phyloP scores from a whole-genome alignment of 1,140 invertebrate genomes.

The Drusus annulatus region DNA sequence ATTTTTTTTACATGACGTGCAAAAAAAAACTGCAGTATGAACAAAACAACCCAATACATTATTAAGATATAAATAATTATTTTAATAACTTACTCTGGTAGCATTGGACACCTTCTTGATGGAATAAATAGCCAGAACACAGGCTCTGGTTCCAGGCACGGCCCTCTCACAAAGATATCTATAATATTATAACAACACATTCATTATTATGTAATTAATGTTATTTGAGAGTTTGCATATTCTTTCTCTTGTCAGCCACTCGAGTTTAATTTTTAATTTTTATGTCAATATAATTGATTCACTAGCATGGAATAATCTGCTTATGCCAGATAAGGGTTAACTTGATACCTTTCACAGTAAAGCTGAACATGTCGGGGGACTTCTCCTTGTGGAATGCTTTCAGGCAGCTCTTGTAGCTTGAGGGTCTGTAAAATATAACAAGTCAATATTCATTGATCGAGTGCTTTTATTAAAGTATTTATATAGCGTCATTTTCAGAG shows the following conservation, averaged over 20 bases:
- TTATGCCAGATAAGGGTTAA: no score
- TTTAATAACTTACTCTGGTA: constrained; percentile 61
- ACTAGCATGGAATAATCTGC: no score
- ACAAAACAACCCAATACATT: no score
- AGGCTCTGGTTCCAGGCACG: constrained; percentile 96
- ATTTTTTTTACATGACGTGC: no score
- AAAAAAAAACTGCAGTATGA: no score
- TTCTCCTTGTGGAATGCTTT: constrained; percentile 98
- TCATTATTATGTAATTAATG: no score
- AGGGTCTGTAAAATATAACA: constrained; percentile 72
- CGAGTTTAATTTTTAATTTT: no score
- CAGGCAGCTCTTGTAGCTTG: constrained; percentile 97
- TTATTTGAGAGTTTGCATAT: no score
- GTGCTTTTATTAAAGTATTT: not conserved
- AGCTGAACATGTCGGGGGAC: constrained; percentile 97
- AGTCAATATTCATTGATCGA: not conserved
- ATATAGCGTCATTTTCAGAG: not conserved
- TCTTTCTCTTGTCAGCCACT: no score
- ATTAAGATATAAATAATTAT: not conserved
- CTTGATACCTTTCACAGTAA: constrained; percentile 87
- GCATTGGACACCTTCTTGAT: constrained; percentile 90
- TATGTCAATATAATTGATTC: no score
- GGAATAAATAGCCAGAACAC: constrained; percentile 95
- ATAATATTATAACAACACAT: constrained; percentile 5
- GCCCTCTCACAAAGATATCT: constrained; percentile 92